phyloP scores from a whole-genome alignment of 2,888 invertebrate genomes.

The Therioaphis trifolii region DNA sequence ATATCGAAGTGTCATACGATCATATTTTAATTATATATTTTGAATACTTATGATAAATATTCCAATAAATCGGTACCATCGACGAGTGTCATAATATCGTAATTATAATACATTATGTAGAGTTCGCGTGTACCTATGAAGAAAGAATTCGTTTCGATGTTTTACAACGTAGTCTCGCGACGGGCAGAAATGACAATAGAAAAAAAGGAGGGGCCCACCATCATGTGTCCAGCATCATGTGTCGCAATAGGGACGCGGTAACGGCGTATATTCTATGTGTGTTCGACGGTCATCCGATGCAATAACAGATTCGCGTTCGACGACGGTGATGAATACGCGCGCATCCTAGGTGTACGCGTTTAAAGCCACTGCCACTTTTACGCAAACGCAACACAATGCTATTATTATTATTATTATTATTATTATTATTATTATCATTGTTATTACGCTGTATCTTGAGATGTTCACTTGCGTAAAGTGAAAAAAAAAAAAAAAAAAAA shows the following conservation, averaged over 20 bases:
- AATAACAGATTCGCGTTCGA: not conserved
- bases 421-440: not conserved
- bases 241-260: conserved; percentile 31
- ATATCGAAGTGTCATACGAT: too few relatives aligned
- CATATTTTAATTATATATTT: too few relatives aligned
- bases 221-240: not conserved
- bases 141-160: conserved; percentile 16
- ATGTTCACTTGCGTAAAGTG: not conserved
- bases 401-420: not conserved
- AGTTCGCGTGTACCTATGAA: too few relatives aligned
- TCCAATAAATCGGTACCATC: too few relatives aligned
- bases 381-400: not conserved
- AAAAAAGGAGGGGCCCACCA: not conserved
- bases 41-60: too few relatives aligned
- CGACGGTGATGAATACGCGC: not conserved
- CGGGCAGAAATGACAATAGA: not conserved
- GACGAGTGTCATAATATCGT: too few relatives aligned
- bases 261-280: too few relatives aligned
- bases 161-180: conserved; percentile 40
- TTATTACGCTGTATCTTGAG: not conserved
- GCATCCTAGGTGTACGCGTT: not conserved
- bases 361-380: not conserved
- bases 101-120: too few relatives aligned
- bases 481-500: not conserved
- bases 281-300: too few relatives aligned